Base-by-base conservation (phyloP, 2,113 vertebrate genomes). In the Labeo rohita region DNA sequence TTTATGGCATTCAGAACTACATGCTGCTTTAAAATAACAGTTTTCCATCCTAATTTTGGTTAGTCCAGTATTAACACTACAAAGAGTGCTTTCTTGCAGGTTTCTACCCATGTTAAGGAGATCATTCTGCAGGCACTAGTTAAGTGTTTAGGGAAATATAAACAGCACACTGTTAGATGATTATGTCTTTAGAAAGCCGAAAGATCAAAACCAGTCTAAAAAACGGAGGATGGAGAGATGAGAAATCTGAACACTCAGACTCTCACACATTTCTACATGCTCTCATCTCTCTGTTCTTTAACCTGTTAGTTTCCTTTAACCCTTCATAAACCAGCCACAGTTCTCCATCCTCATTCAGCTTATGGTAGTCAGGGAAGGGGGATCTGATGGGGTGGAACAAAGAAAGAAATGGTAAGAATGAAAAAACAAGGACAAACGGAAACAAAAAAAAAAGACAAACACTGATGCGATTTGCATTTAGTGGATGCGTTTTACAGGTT, bases 301-400 rank as follows among this genome's bases (percentile, higher is more conserved):
- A 99, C 98, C 98, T 99, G 97, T 97, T 97, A 94, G 98, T 96
- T 95, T 98, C 96, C 96, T 98, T 99, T 96, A 99, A 97, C 96
- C 98, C 98, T 97, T 98, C 96, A 97, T 98, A 98, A 95, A 96
- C 98, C 97, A 99, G 96, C 97, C 97, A 99, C 93, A 99, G 97
- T 93, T 99, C 98, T 95, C 97, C 97, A 80, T 99, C 98, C 96
- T 99, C 98, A 96, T 99, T 99, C 97, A 99, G 93, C 94, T 96
- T 91, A 95, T 96, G 97, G 94, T 90, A 96, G 94, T 99, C 97
- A 95, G 97, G 95, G 93, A 96, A 93, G 88, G 96, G 94, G 87
- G 95, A 95, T 96, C 98, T 99, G 96, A 96, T 86, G 85, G 89
- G 52, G 65, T 52, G 63, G 61, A 88, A 86, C 23, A 80, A 66